These are phyloP conservation scores for Monoplex corrugatus DNA, from an alignment of 2,888 invertebrate species.

Conservation along the genomic window DNA sequence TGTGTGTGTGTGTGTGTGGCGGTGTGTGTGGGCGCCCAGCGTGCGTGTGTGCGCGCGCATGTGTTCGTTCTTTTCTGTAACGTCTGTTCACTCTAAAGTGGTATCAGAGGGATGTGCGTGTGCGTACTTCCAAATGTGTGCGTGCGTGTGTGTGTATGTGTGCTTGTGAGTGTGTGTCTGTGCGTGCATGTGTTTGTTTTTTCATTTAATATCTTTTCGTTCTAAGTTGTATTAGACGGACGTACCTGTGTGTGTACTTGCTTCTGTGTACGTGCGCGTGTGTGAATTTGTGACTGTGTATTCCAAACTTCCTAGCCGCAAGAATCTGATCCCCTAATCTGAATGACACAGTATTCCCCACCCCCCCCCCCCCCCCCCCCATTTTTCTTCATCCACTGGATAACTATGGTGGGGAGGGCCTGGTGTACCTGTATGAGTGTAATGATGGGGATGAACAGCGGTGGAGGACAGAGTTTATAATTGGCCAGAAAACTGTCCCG, in stretches of 20 bases:
- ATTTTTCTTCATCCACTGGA: too few species aligned
- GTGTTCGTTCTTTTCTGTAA: background rate
- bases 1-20: slow-evolving; percentile 21
- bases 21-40: background rate
- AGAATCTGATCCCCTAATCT: too few species aligned
- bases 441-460: slow-evolving; percentile 47
- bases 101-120: background rate
- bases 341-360: too few species aligned
- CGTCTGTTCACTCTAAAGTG: too few species aligned
- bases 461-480: slow-evolving; percentile 37
- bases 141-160: background rate
- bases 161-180: slow-evolving; percentile 1
- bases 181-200: background rate
- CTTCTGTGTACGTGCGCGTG: too few species aligned
- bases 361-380: too few species aligned
- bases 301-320: too few species aligned
- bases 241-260: too few species aligned
- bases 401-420: background rate
- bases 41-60: background rate
- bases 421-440: slow-evolving; percentile 42
- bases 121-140: background rate
- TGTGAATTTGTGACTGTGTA: too few species aligned
- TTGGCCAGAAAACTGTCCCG: slow-evolving; percentile 47
- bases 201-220: background rate
- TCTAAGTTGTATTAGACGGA: too few species aligned